Evolutionary conservation across 2,888 invertebrate species (phyloP).

Genomic region (Ethmia dodecea): DNA sequence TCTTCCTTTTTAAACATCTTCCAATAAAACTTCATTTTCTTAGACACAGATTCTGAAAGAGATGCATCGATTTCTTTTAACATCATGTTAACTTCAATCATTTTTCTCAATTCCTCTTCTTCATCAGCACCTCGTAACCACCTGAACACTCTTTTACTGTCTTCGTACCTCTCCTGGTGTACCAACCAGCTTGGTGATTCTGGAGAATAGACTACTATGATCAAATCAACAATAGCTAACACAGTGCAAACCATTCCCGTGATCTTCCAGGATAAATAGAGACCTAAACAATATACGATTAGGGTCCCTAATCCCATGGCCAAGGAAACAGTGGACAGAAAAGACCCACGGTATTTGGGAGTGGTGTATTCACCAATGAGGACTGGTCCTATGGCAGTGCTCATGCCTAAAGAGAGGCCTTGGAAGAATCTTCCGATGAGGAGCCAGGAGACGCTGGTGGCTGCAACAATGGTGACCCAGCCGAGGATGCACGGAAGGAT

Average conservation of each 20-base stretch:
- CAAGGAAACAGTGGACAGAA: constrained; percentile 19
- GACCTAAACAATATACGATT: background rate
- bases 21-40: too few relatives aligned
- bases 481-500: constrained; percentile 27
- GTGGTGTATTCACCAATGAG: constrained; percentile 48
- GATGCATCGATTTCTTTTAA: background rate
- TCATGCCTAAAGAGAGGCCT: constrained; percentile 36
- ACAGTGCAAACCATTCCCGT: constrained; percentile 65
- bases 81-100: constrained; percentile 28
- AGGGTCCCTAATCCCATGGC: background rate
- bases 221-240: constrained; percentile 59
- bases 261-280: constrained; percentile 55
- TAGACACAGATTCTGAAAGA: background rate
- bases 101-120: constrained; percentile 46
- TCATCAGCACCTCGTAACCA: constrained; percentile 72
- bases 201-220: constrained; percentile 55
- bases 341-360: constrained; percentile 44
- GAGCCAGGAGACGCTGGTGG: constrained; percentile 27
- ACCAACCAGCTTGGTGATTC: constrained; percentile 83
- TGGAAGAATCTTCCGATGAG: constrained; percentile 35
- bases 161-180: constrained; percentile 66
- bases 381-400: constrained; percentile 38
- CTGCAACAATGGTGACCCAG: constrained; percentile 33
- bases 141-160: constrained; percentile 71
- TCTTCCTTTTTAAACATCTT: constrained; percentile 27